phyloP scores from a whole-genome alignment of 1,140 invertebrate genomes.

The Maconellicoccus hirsutus region DNA sequence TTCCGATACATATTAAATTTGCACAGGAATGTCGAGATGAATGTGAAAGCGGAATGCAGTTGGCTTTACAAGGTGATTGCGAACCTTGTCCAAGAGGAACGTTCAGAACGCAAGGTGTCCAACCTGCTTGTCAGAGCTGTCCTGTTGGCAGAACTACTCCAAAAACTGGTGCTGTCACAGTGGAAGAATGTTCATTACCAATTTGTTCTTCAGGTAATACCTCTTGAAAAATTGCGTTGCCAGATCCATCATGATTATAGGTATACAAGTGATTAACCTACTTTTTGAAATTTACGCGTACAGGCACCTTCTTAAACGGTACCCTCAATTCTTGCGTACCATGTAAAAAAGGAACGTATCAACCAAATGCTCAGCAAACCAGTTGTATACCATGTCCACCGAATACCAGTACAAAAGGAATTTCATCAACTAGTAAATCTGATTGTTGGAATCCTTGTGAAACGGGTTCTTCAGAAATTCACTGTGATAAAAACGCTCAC shows the following conservation, averaged over 20 bases:
- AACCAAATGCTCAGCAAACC: conserved; percentile 79
- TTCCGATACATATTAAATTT: neutral
- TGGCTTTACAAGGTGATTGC: conserved; percentile 79
- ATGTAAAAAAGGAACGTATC: conserved; percentile 87
- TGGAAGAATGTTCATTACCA: conserved; percentile 84
- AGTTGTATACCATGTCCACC: conserved; percentile 77
- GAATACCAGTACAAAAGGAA: conserved; percentile 78
- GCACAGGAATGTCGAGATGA: conserved; percentile 70
- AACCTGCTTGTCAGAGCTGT: conserved; percentile 78
- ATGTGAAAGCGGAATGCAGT: conserved; percentile 77
- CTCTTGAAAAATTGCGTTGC: too few relatives aligned
- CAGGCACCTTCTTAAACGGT: conserved; percentile 71
- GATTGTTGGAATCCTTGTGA: conserved; percentile 88
- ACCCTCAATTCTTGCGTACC: conserved; percentile 71
- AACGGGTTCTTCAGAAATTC: conserved; percentile 66
- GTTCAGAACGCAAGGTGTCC: conserved; percentile 74
- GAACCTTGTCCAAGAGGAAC: conserved; percentile 83
- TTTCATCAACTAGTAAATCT: conserved; percentile 64
- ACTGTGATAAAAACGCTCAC: conserved; percentile 78
- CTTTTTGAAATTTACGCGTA: conserved; percentile 18
- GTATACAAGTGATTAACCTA: neutral
- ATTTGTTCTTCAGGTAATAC: conserved; percentile 60
- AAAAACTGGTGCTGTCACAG: conserved; percentile 61
- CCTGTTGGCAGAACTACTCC: conserved; percentile 80
- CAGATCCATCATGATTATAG: neutral